Evolutionary conservation across 2,888 invertebrate species (phyloP).

Genomic region (Ptilodon capucinus): DNA sequence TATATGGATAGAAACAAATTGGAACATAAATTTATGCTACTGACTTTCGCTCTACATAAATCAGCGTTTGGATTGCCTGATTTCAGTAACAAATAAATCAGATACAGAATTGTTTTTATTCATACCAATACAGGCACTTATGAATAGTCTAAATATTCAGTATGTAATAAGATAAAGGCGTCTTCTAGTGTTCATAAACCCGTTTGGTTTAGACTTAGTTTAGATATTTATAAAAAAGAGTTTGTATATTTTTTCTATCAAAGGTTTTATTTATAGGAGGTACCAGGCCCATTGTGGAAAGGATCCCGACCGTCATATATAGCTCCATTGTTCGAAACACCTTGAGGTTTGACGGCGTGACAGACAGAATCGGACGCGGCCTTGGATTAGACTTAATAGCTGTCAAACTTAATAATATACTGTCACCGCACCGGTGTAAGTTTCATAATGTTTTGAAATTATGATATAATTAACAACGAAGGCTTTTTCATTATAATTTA

Average conservation of each 20-base stretch:
- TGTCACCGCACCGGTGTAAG: neutral
- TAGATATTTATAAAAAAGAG: too few relatives aligned
- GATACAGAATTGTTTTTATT: too few relatives aligned
- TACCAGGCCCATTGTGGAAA: neutral
- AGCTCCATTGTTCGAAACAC: constrained; percentile 25
- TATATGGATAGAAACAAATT: constrained; percentile 1
- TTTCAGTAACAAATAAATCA: too few relatives aligned
- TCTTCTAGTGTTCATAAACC: too few relatives aligned
- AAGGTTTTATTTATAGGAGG: too few relatives aligned
- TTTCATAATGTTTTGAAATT: neutral
- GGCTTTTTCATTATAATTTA: too few relatives aligned
- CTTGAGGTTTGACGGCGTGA: constrained; percentile 25
- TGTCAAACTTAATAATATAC: neutral
- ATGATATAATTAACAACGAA: too few relatives aligned
- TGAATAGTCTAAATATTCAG: too few relatives aligned
- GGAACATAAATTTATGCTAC: neutral
- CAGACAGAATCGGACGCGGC: constrained; percentile 5
- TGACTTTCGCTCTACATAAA: neutral
- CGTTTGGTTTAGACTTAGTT: too few relatives aligned
- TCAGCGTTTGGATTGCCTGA: neutral
- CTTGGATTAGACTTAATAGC: constrained; percentile 1
- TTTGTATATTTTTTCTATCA: too few relatives aligned
- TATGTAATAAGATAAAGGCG: too few relatives aligned
- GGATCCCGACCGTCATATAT: constrained; percentile 19
- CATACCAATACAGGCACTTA: too few relatives aligned